Evolutionary conservation across 2,888 invertebrate genomes (phyloP).

Genomic region (Germaria angustata): DNA sequence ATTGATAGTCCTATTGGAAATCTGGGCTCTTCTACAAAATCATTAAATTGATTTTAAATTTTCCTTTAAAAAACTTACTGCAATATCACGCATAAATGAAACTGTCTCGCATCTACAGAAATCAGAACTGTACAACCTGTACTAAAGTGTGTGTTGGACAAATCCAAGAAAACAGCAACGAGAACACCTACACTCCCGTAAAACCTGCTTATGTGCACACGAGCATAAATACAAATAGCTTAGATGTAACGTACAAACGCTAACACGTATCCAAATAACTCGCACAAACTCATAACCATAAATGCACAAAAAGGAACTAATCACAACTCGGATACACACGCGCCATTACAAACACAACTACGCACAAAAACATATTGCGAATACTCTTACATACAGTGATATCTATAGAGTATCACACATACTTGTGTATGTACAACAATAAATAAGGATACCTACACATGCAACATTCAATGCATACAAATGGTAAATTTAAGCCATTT

Average conservation of each 20-base stretch:
- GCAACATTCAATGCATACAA: constrained; percentile 77
- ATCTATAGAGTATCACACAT: constrained; percentile 4
- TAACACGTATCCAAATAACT: constrained; percentile 42
- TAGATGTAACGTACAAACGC: constrained; percentile 5
- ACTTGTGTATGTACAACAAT: constrained; percentile 2
- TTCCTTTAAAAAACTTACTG: not conserved
- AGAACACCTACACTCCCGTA: not conserved
- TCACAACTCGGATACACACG: constrained; percentile 35
- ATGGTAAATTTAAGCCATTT: constrained; percentile 75
- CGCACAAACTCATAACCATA: constrained; percentile 38
- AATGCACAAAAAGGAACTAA: constrained; percentile 13
- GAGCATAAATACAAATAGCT: not conserved
- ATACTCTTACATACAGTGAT: not conserved
- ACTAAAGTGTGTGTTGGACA: not conserved
- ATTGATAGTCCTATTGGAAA: not conserved
- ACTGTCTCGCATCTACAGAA: constrained; percentile 4
- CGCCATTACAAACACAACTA: constrained; percentile 1
- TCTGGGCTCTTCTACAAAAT: not conserved
- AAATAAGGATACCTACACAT: constrained; percentile 61
- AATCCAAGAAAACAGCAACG: not conserved
- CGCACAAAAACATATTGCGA: not conserved
- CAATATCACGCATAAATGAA: not conserved
- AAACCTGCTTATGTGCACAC: not conserved
- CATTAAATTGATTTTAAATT: not conserved
- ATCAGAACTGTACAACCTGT: constrained; percentile 7